Base-by-base conservation (phyloP, 2,113 vertebrate species). In the Tenebrosternarchus preto region DNA sequence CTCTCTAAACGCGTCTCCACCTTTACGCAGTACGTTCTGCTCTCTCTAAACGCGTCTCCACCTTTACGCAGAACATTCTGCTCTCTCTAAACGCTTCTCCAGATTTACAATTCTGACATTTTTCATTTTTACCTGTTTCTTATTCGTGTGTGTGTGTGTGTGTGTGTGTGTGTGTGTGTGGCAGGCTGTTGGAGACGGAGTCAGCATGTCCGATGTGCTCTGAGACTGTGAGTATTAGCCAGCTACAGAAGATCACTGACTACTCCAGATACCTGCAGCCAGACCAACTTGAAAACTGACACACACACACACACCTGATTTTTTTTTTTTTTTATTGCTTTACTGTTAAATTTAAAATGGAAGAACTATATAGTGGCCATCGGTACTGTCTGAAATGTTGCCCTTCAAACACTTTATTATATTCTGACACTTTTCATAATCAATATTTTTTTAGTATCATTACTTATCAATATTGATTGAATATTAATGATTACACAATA, bases 201-300 rank as follows among this genome's bases (percentile, higher is more conserved):
- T 90, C 89, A 0, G n/a, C 66, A 0, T 99, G 98, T 83, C 97
- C 98, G 0, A 99, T 99, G 97, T 99, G 98, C 78, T 96, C 94
- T 0, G 94, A 96, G 88, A 91, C 82, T 56, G 87, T 99, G 73
- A 91, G 86, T 0, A 15, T 43, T 0, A 73, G 61, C 81, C 91
- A 96, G 8, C 89, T 98, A 82, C 91, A 89, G 84, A 97, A 93
- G 87, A 86, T 95, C 46, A 80, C 78, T 0, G 95, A 99, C 3
- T 97, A 93, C 73, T 90, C 94, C 5, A 84, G 73, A 33, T 94
- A 96, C 88, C 92, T 98, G 60, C 92, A 76, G 25, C 84, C 87
- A 16, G 91, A 95, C 24, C 91, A 93, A 15, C 85, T 86, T 1
- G 93, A 95, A 19, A 88, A 90, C 24, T 94, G 6, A 88, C 2